These are phyloP conservation scores for Puma concolor DNA, from an alignment of 2,113 vertebrate species.

Conservation along the genomic window DNA sequence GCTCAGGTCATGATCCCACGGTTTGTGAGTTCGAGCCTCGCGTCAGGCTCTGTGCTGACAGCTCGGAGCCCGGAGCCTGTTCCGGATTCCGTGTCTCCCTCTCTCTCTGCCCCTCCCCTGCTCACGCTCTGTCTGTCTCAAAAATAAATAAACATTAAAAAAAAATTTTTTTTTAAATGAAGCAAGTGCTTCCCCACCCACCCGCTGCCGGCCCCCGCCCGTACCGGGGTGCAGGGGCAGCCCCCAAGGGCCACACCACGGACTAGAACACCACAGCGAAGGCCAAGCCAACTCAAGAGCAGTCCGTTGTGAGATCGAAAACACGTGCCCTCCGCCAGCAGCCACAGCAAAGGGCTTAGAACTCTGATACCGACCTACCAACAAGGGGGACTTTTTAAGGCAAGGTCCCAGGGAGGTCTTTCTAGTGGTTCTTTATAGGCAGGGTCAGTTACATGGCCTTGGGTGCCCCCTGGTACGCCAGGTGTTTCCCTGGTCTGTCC, in stretches of 20 bases:
- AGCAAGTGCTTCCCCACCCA: background rate
- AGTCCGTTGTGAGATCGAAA: background rate
- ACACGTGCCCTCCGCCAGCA: background rate
- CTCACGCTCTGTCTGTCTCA: too few species aligned
- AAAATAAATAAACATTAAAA: too few species aligned
- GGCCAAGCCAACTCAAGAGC: background rate
- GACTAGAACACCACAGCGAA: background rate
- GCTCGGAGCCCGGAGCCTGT: rapidly evolving
- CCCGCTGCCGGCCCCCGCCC: background rate
- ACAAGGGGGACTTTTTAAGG: background rate
- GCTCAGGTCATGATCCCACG: too few species aligned
- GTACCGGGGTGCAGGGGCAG: background rate
- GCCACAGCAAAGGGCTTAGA: background rate
- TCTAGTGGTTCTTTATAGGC: background rate
- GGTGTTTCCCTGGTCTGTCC: background rate
- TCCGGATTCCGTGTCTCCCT: too few species aligned
- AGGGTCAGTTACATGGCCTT: background rate
- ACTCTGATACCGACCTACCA: rapidly evolving
- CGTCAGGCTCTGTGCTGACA: too few species aligned
- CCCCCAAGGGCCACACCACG: rapidly evolving
- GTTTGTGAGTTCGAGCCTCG: too few species aligned
- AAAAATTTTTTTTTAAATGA: too few species aligned
- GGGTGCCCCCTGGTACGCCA: rapidly evolving
- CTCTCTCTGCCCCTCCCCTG: too few species aligned
- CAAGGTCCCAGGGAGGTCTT: background rate